phyloP scores from a whole-genome alignment of 2,797 vertebrate genomes.

The Eptatretus atami region DNA sequence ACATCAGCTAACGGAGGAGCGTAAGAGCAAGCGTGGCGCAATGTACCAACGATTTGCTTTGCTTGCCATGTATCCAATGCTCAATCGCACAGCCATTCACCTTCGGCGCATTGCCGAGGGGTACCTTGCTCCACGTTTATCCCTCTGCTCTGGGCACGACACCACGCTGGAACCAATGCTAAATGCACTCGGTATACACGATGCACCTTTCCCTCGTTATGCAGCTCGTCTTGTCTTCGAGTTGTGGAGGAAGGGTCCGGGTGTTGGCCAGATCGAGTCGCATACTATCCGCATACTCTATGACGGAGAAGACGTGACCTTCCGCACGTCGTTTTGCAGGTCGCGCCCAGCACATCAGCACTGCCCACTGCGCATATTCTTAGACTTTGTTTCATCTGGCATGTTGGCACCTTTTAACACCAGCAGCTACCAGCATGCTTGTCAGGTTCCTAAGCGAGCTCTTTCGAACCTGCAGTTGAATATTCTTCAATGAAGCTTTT shows the following conservation, averaged over 20 bases:
- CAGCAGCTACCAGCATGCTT: constrained; percentile 49
- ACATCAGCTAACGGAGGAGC: constrained; percentile 58
- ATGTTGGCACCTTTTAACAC: constrained; percentile 49
- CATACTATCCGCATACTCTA: constrained; percentile 54
- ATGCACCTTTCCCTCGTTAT: constrained; percentile 54
- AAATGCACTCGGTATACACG: constrained; percentile 47
- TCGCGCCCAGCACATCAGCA: constrained; percentile 25
- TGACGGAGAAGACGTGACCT: constrained; percentile 72
- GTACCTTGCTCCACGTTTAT: constrained; percentile 28
- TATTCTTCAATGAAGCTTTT: background rate
- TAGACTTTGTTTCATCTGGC: constrained; percentile 44
- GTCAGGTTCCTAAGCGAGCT: constrained; percentile 17
- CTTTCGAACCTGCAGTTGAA: background rate
- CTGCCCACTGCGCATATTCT: constrained; percentile 56
- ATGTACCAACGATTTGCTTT: constrained; percentile 46
- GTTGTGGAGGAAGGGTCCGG: constrained; percentile 30
- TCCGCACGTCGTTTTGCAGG: constrained; percentile 52
- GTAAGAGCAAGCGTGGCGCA: constrained; percentile 30
- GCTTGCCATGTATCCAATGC: constrained; percentile 46
- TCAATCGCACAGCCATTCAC: constrained; percentile 39
- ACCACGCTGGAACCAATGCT: constrained; percentile 65
- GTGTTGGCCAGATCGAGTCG: constrained; percentile 12
- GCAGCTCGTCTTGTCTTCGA: constrained; percentile 70
- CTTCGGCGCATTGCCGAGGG: constrained; percentile 30
- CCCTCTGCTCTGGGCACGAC: constrained; percentile 60